Percentiles rank a stretch among this genome's conserved stretches.
phyloP scores from a whole-genome alignment of 2,888 invertebrate species.

The Hydraecia micacea region DNA sequence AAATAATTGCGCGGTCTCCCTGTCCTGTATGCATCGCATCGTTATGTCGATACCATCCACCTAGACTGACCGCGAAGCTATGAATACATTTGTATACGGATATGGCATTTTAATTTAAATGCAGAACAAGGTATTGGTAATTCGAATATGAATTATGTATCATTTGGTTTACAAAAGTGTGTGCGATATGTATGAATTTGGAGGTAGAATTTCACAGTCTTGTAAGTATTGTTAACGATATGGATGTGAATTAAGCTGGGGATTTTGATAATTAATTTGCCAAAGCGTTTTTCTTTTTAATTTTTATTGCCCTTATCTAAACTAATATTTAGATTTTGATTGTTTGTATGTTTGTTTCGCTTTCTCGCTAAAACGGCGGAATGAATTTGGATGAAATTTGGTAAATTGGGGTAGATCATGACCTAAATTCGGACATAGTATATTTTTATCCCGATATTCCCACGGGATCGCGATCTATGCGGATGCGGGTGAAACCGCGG shows the following conservation, averaged over 20 bases:
- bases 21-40: slow-evolving; percentile 15
- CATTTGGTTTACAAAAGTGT: not conserved
- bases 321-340: not conserved
- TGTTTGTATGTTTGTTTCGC: not conserved
- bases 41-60: slow-evolving; percentile 31
- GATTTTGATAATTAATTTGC: not conserved
- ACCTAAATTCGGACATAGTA: not conserved
- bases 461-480: not conserved
- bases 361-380: not conserved
- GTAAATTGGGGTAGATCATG: not conserved
- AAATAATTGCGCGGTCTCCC: slow-evolving; percentile 29
- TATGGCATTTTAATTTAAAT: slow-evolving; percentile 45
- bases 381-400: not conserved
- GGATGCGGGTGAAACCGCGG: not conserved
- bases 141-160: slow-evolving; percentile 22
- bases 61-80: slow-evolving; percentile 34
- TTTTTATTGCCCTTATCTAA: not conserved
- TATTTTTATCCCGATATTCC: not conserved
- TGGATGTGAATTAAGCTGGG: not conserved
- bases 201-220: not conserved
- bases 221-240: not conserved
- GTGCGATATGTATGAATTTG: not conserved
- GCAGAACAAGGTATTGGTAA: slow-evolving; percentile 49
- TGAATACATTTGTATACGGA: slow-evolving; percentile 48
- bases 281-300: no score